Evolutionary conservation across 2,888 invertebrate species (phyloP).

Genomic region (Trissolcus japonicus): DNA sequence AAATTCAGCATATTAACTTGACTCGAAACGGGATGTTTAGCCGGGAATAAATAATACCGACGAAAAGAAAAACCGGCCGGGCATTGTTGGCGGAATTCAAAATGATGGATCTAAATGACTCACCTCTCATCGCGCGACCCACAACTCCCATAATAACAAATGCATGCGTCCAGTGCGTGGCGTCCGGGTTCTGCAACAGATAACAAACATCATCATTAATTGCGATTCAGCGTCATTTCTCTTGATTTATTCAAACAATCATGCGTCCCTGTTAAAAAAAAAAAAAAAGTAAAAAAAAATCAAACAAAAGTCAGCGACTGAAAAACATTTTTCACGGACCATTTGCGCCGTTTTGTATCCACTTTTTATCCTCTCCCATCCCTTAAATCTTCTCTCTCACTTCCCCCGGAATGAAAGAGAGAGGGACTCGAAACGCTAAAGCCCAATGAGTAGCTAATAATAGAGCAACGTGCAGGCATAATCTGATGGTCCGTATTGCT

Average conservation of each 20-base stretch:
- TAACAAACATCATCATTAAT: constrained; percentile 13
- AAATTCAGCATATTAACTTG: constrained; percentile 49
- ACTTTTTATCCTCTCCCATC: no score
- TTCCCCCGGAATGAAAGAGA: no score
- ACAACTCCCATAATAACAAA: no score
- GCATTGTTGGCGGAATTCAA: constrained; percentile 39
- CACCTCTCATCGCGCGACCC: constrained; percentile 25
- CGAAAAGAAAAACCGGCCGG: not conserved
- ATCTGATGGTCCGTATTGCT: constrained; percentile 22
- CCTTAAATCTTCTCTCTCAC: no score
- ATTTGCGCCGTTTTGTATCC: not conserved
- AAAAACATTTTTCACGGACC: not conserved
- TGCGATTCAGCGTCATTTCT: constrained; percentile 17
- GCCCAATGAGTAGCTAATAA: constrained; percentile 13
- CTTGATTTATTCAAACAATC: not conserved
- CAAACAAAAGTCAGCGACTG: no score
- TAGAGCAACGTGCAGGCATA: constrained; percentile 20
- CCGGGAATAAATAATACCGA: constrained; percentile 46
- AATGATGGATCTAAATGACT: constrained; percentile 46
- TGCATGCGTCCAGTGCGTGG: not conserved
- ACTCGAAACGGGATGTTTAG: constrained; percentile 46
- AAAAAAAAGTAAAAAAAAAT: no score
- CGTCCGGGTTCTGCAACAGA: not conserved
- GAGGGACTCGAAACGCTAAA: no score
- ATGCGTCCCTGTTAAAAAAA: no score